phyloP scores from a whole-genome alignment of 2,113 vertebrate species.

The western clawed frog (Xenopus tropicalis) region UCB_Xtro_10.0 CM004444.2:52139501-52140000 shows the following conservation, averaged over 20 bases:
- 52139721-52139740: constrained; percentile 68
- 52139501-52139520: background rate
- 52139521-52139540: background rate
- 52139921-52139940: background rate
- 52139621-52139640: constrained; percentile 15
- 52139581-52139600: constrained; percentile 15
- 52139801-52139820: constrained; percentile 62
- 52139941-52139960: background rate
- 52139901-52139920: constrained; percentile 23
- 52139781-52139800: constrained; percentile 62
- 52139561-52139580: constrained; percentile 8
- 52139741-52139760: constrained; percentile 78
- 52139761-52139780: constrained; percentile 78
- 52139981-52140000: background rate
- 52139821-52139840: constrained; percentile 65
- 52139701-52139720: constrained; percentile 53
- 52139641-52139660: constrained; percentile 14
- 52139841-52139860: constrained; percentile 64
- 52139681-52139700: constrained; percentile 57
- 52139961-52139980: background rate
- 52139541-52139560: background rate
- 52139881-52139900: constrained; percentile 54
- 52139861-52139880: constrained; percentile 54
- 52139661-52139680: constrained; percentile 22
- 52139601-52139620: background rate